These are phyloP conservation scores for Isichthys henryi DNA, from an alignment of 2,113 vertebrate genomes.

Conservation along the genomic window DNA sequence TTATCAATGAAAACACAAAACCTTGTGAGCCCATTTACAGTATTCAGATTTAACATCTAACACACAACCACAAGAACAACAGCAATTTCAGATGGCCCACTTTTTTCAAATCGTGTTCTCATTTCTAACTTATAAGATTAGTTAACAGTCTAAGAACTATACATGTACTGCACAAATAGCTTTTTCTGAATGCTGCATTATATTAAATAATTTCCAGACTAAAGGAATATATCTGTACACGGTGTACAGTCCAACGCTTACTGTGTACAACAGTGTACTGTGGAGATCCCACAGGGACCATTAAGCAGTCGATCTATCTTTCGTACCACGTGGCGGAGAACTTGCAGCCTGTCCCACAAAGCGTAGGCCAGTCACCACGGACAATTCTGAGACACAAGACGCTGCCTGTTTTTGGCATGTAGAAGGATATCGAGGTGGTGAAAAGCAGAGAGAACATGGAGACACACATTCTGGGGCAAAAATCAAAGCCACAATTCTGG, in stretches of 20 bases:
- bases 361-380: not conserved
- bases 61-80: not conserved
- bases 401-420: not conserved
- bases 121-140: slow-evolving; percentile 35
- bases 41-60: not conserved
- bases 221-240: slow-evolving; percentile 28
- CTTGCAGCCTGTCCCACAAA: not conserved
- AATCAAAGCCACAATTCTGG: not conserved
- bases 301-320: not conserved
- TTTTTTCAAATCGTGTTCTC: slow-evolving; percentile 4
- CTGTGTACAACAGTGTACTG: not conserved
- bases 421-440: not conserved
- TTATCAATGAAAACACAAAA: not conserved
- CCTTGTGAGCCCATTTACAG: not conserved
- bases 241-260: slow-evolving; percentile 15
- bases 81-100: not conserved
- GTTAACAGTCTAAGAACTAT: slow-evolving; percentile 44
- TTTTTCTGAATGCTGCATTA: slow-evolving; percentile 31
- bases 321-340: not conserved
- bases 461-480: not conserved
- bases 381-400: not conserved
- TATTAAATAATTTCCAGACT: slow-evolving; percentile 38
- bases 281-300: not conserved
- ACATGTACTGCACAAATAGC: slow-evolving; percentile 48
- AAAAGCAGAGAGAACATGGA: not conserved